A percentile compares a stretch with the other conserved stretches of the same genome.
Evolutionary conservation across 92 coral and sea anemone species (phyloP).

Genomic region (Muricea muricata): DNA sequence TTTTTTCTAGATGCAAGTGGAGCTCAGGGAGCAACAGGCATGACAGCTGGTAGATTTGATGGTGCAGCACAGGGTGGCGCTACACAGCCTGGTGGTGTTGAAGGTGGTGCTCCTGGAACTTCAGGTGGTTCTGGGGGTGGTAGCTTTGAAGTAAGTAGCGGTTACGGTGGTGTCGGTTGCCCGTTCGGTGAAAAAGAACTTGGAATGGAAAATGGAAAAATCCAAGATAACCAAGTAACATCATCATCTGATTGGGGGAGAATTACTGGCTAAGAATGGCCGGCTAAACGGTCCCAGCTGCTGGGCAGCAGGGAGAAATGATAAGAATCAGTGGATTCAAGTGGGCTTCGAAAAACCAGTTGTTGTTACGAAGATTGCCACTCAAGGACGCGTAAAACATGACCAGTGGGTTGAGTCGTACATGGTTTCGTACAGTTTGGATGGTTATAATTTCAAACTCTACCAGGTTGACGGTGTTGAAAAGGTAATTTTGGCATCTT

Average conservation of each 20-base stretch:
- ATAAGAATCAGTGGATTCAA: not conserved
- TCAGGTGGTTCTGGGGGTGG: too few species aligned
- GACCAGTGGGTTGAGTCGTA: not conserved
- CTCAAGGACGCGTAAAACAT: not conserved
- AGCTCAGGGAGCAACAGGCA: not conserved
- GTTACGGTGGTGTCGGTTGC: too few species aligned
- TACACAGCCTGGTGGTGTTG: too few species aligned
- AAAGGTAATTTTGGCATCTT: too few species aligned
- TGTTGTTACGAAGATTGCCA: not conserved
- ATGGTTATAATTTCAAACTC: not conserved
- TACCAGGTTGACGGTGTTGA: not conserved
- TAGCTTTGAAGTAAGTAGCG: too few species aligned
- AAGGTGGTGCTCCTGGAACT: too few species aligned
- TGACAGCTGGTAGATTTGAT: too few species aligned
- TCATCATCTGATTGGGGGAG: not conserved
- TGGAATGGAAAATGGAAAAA: constrained; percentile 4
- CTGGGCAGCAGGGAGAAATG: not conserved
- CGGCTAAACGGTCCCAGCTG: not conserved
- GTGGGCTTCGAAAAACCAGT: not conserved
- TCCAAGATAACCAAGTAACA: not conserved
- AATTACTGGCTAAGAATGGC: not conserved
- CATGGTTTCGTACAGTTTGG: not conserved
- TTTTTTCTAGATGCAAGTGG: not conserved
- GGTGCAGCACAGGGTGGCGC: too few species aligned
- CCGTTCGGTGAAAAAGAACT: not conserved